Base-by-base conservation (phyloP, 2,797 vertebrate genomes). In the Cottoperca gobio region DNA sequence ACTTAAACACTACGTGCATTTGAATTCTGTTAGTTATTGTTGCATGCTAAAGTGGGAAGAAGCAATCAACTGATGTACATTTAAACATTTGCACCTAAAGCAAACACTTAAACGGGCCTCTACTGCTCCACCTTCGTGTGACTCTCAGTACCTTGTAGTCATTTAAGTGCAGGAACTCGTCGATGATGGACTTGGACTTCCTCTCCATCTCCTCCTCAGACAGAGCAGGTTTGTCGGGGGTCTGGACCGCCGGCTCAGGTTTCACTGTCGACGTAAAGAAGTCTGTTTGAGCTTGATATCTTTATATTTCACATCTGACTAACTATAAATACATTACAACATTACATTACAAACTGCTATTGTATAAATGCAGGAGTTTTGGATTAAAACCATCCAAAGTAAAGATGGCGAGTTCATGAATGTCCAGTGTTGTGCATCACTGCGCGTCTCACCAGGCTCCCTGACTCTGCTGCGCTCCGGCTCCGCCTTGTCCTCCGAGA, bases 151-250 rank as follows among this genome's bases (percentile, higher is more conserved):
- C 98, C 97, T 98, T 98, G 87, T 95, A 97, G 92, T 99, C 98
- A 17, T 97, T 98, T 89, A 99, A 98, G 92, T 99, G 98, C 81
- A 99, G 94, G 90, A 99, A 99, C 90, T 99, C 98, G 59, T 99
- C 98, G 73, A 99, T 97, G 86, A 99, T 99, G 74, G 98, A 95
- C 90, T 94, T 97, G 65, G 95, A 98, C 83, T 98, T 99, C 82
- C 96, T 96, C 90, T 97, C 96, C 40, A 98, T 89, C 84, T 98
- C 97, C 69, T 97, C 97, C 75, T 97, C 97, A 46, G 97, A 95
- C 55, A 97, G 75, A 0, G 81, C 81, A 39, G 94, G 87, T 88
- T 94, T 96, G 73, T 96, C 95, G n/a, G 92, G 86, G 19, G 43
- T 90, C 53, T 89, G 91, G 75, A 89, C 76, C 69, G 86, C 70